These are phyloP conservation scores for Chrysopilus asiliformis DNA, from an alignment of 2,888 invertebrate genomes.

Conservation along the genomic window DNA sequence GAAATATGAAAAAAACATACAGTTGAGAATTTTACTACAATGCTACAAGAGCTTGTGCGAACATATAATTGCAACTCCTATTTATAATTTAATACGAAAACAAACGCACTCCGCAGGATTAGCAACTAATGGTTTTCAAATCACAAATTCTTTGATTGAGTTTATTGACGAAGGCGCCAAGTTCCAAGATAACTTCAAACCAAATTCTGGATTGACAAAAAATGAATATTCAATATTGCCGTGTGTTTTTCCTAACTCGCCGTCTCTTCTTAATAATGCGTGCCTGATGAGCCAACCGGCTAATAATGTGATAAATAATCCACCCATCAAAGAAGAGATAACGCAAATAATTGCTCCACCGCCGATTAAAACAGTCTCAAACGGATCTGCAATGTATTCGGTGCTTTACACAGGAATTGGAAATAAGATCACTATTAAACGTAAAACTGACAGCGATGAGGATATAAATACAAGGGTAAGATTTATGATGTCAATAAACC, in stretches of 20 bases:
- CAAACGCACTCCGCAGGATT: constrained; percentile 38
- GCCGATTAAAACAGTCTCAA: constrained; percentile 36
- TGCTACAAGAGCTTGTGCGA: constrained; percentile 83
- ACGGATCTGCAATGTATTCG: constrained; percentile 54
- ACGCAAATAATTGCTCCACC: constrained; percentile 20
- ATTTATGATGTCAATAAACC: not conserved
- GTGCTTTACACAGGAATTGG: constrained; percentile 69
- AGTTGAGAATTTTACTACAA: constrained; percentile 65
- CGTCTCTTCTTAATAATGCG: constrained; percentile 28
- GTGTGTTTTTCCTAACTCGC: constrained; percentile 55
- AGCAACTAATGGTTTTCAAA: constrained; percentile 14
- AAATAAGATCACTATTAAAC: constrained; percentile 71
- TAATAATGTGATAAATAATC: constrained; percentile 11
- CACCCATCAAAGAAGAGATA: constrained; percentile 12
- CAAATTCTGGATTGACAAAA: constrained; percentile 56
- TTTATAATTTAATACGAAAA: constrained; percentile 38
- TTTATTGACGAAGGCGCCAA: constrained; percentile 68
- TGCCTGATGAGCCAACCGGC: constrained; percentile 13
- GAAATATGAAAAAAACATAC: constrained; percentile 66
- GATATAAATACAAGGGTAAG: constrained; percentile 35
- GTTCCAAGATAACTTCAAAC: constrained; percentile 62
- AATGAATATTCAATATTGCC: constrained; percentile 62
- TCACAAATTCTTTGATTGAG: constrained; percentile 49
- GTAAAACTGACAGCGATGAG: constrained; percentile 51
- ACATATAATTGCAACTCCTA: constrained; percentile 59